These are phyloP conservation scores for Leuctra nigra DNA, from an alignment of 2,888 invertebrate species.

Conservation along the genomic window DNA sequence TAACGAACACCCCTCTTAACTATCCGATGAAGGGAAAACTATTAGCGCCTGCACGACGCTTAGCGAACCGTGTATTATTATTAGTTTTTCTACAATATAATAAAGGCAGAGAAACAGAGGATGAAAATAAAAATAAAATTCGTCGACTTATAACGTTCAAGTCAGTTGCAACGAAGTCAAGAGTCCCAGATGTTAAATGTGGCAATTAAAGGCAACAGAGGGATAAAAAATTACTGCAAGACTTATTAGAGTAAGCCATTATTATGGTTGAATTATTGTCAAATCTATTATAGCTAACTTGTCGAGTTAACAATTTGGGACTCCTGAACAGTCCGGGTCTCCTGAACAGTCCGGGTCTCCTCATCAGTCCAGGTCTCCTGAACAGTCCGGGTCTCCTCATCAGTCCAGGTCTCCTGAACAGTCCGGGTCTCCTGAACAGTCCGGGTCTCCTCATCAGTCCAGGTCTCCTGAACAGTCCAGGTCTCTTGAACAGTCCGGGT, in stretches of 20 bases:
- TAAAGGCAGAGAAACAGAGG: constrained; percentile 21
- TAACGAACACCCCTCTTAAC: constrained; percentile 4
- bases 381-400: too few species aligned
- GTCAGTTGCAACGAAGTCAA: too few species aligned
- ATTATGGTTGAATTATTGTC: background rate
- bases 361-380: too few species aligned
- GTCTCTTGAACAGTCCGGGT: too few species aligned
- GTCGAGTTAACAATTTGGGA: too few species aligned
- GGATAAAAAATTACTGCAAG: background rate
- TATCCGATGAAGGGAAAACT: constrained; percentile 22
- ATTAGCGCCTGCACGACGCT: constrained; percentile 17
- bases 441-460: too few species aligned
- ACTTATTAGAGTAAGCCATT: background rate
- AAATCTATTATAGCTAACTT: too few species aligned
- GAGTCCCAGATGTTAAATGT: constrained; percentile 18
- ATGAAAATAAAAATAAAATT: constrained; percentile 18
- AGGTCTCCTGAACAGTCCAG: too few species aligned
- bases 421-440: too few species aligned
- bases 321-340: too few species aligned
- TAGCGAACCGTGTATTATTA: constrained; percentile 22
- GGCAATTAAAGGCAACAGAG: constrained; percentile 12
- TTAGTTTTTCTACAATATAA: constrained; percentile 23
- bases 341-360: too few species aligned
- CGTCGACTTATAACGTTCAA: constrained; percentile 15
- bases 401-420: too few species aligned